Conservation (phyloP, 2,113 vertebrate species). For the Rhinolophus ferrumequinum region DNA sequence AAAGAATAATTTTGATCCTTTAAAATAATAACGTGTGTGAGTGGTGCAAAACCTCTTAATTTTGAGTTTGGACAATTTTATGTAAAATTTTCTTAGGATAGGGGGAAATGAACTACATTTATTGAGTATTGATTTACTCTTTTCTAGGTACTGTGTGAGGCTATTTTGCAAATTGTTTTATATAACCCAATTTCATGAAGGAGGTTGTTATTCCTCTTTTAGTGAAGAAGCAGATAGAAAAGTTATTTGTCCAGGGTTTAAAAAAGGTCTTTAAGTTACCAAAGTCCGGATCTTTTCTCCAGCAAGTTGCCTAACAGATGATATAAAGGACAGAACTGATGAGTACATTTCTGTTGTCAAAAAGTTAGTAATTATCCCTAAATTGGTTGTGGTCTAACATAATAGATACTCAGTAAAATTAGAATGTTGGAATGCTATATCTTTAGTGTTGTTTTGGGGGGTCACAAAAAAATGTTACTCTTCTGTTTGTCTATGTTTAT, state of each 20-base stretch:
- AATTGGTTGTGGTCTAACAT: neutral
- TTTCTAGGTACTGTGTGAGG: neutral
- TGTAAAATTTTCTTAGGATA: neutral
- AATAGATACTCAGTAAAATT: neutral
- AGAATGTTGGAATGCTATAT: neutral
- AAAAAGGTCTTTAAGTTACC: neutral
- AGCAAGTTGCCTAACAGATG: neutral
- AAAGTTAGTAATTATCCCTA: constrained; percentile 19
- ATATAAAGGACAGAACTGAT: neutral
- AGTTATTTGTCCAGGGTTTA: neutral
- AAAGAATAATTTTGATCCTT: constrained; percentile 39
- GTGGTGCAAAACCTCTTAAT: neutral
- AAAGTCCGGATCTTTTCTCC: neutral
- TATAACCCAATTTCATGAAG: constrained; percentile 19
- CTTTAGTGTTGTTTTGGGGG: neutral
- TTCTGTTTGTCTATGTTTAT: neutral
- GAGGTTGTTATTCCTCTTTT: neutral
- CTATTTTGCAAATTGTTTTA: constrained; percentile 31
- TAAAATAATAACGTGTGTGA: constrained; percentile 35
- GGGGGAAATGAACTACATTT: neutral
- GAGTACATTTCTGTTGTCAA: constrained; percentile 7
- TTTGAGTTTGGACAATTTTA: constrained; percentile 42
- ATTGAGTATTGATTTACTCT: constrained; percentile 35
- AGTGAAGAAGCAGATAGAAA: neutral
- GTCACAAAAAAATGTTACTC: neutral